Percentiles rank a stretch among this genome's conserved stretches.
phyloP scores from a whole-genome alignment of 2,888 invertebrate species.

The Papilio demoleus region DNA sequence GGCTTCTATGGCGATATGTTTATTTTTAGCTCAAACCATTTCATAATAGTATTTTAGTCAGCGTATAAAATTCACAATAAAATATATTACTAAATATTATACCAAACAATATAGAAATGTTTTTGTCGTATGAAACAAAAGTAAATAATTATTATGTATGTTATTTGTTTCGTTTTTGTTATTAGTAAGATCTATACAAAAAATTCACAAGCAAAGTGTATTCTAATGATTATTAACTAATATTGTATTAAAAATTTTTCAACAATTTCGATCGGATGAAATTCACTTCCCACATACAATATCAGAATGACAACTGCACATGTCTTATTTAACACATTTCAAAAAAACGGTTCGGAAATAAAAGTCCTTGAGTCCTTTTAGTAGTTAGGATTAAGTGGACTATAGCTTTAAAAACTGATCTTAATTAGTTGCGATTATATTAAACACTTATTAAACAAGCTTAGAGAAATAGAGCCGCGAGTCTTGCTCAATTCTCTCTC shows the following conservation, averaged over 20 bases:
- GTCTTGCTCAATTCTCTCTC: too few relatives aligned
- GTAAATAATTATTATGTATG: neutral
- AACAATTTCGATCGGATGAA: too few relatives aligned
- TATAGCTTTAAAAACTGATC: too few relatives aligned
- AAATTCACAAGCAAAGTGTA: neutral
- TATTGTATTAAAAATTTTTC: too few relatives aligned
- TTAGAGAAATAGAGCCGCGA: constrained; percentile 1
- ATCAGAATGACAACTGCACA: too few relatives aligned
- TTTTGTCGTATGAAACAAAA: neutral
- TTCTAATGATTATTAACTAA: too few relatives aligned
- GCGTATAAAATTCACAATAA: neutral
- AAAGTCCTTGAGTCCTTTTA: too few relatives aligned
- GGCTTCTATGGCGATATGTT: constrained; percentile 47
- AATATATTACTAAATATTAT: too few relatives aligned
- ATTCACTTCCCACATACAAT: too few relatives aligned
- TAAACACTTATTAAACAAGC: constrained; percentile 4
- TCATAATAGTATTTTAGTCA: constrained; percentile 25
- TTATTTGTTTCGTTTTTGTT: neutral
- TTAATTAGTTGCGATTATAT: neutral
- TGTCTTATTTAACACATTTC: too few relatives aligned
- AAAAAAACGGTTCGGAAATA: too few relatives aligned
- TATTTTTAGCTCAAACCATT: constrained; percentile 46
- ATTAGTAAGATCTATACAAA: neutral
- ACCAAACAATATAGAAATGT: neutral
- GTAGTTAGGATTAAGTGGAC: too few relatives aligned